Evolutionary conservation across 2,888 invertebrate genomes (phyloP).

Genomic region (Drosophila putrida): DNA sequence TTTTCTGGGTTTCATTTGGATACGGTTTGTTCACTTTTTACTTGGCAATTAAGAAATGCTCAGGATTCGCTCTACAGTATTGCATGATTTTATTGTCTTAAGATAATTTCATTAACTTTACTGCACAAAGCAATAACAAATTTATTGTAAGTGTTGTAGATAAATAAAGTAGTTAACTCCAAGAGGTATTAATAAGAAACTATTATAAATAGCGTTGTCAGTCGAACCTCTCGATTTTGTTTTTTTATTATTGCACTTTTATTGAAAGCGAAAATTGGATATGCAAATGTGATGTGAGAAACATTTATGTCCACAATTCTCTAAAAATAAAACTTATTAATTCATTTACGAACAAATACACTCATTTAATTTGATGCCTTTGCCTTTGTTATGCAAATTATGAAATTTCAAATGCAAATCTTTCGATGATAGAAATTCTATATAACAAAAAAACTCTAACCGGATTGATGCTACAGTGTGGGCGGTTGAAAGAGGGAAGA

Average conservation of each 20-base stretch:
- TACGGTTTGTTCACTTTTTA: constrained; percentile 22
- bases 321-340: constrained; percentile 28
- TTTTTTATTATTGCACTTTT: not conserved
- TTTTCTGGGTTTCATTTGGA: not conserved
- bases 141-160: no score
- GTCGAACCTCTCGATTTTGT: not conserved
- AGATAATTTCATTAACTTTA: constrained; percentile 20
- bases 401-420: constrained; percentile 66
- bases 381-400: constrained; percentile 69
- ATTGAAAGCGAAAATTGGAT: constrained; percentile 58
- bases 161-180: no score
- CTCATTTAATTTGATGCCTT: constrained; percentile 13
- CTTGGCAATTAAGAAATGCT: constrained; percentile 10
- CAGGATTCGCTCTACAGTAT: not conserved
- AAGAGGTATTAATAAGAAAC: no score
- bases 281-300: constrained; percentile 5
- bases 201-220: not conserved
- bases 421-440: constrained; percentile 42
- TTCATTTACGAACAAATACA: constrained; percentile 1
- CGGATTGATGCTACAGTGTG: constrained; percentile 25
- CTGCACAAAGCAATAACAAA: not conserved
- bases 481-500: not conserved
- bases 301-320: constrained; percentile 37
- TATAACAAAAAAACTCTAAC: constrained; percentile 28
- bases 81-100: constrained; percentile 37